phyloP scores from a whole-genome alignment of 2,888 invertebrate species.

The Scaeva pyrastri region DNA sequence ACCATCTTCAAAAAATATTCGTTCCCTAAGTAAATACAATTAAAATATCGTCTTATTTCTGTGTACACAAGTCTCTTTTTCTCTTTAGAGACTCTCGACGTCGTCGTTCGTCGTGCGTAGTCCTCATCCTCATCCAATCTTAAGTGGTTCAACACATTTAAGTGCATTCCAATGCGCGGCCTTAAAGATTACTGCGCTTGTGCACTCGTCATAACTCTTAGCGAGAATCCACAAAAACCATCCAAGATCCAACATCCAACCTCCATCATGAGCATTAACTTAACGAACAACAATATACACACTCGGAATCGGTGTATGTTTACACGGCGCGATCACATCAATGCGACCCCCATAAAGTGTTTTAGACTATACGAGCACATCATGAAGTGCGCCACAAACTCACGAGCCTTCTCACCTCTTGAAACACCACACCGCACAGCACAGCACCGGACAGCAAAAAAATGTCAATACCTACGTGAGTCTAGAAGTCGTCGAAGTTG shows the following conservation, averaged over 20 bases:
- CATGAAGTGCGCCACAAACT: constrained; percentile 69
- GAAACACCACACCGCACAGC: background rate
- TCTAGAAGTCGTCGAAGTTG: background rate
- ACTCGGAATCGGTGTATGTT: constrained; percentile 30
- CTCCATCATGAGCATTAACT: too few relatives aligned
- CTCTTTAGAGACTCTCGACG: background rate
- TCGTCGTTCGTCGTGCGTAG: too few relatives aligned
- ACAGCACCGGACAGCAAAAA: constrained; percentile 8
- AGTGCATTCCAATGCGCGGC: constrained; percentile 65
- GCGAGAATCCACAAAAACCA: constrained; percentile 8
- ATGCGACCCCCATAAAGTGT: constrained; percentile 48
- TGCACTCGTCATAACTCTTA: constrained; percentile 9
- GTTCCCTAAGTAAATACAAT: constrained; percentile 44
- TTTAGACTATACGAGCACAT: constrained; percentile 34
- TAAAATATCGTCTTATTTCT: constrained; percentile 39
- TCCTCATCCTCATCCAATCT: background rate
- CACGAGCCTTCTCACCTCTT: constrained; percentile 50
- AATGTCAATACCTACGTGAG: constrained; percentile 65
- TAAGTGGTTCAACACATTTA: constrained; percentile 61
- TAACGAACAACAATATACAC: too few relatives aligned
- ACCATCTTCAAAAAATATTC: constrained; percentile 35
- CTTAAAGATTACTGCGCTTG: constrained; percentile 59
- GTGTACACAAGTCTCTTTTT: background rate
- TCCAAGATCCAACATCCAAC: background rate
- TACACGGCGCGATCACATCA: constrained; percentile 46